Evolutionary conservation across 1,140 invertebrate species (phyloP).

Genomic region (Megalopta genalis): DNA sequence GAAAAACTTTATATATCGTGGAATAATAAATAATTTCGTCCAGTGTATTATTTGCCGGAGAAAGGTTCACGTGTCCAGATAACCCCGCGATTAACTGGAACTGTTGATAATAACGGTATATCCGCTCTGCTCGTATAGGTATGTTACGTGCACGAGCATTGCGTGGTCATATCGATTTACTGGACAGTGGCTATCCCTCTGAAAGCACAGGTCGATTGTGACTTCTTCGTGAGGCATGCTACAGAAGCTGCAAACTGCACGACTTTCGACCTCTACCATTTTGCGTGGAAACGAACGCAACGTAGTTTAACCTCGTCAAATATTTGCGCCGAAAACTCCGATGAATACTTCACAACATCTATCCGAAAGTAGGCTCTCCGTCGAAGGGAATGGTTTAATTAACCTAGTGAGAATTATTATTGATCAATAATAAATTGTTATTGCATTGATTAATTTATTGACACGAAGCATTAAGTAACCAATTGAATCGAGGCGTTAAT

Average conservation of each 20-base stretch:
- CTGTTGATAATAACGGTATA: constrained; percentile 44
- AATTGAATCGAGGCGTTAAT: too few species aligned
- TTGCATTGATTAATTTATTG: too few species aligned
- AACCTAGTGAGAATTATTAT: too few species aligned
- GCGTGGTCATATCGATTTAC: constrained; percentile 67
- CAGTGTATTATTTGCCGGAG: not conserved
- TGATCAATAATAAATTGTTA: too few species aligned
- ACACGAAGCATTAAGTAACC: too few species aligned
- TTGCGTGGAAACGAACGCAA: not conserved
- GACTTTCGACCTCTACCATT: constrained; percentile 33
- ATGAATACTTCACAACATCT: not conserved
- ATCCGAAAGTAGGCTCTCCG: too few species aligned
- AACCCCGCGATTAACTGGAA: constrained; percentile 27
- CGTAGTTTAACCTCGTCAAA: constrained; percentile 6
- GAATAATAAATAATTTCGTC: not conserved
- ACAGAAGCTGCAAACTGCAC: constrained; percentile 66
- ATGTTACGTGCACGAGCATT: constrained; percentile 37
- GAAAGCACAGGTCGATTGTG: constrained; percentile 45
- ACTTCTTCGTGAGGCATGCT: constrained; percentile 48
- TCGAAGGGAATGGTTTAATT: not conserved
- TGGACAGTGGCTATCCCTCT: constrained; percentile 66
- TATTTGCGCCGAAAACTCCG: not conserved
- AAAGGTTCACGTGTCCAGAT: constrained; percentile 4
- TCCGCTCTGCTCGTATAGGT: constrained; percentile 24
- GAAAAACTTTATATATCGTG: not conserved